These are phyloP conservation scores for Dryobotodes eremita DNA, from an alignment of 2,888 invertebrate genomes.

Conservation along the genomic window DNA sequence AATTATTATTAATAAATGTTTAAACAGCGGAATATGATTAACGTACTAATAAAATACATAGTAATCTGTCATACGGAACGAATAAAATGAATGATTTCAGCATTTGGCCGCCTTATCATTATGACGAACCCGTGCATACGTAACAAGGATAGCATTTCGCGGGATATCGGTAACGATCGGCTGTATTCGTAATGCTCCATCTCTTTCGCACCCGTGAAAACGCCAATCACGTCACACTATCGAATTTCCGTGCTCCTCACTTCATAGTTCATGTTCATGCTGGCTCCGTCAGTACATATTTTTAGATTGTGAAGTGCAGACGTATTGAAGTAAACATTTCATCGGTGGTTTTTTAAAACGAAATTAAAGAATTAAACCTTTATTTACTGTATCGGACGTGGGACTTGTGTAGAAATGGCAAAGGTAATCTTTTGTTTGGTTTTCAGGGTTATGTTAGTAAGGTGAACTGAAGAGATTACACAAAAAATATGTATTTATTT, in stretches of 20 bases:
- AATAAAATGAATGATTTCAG: constrained; percentile 35
- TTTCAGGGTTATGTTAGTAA: constrained; percentile 23
- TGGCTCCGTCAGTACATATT: constrained; percentile 83
- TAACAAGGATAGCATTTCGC: constrained; percentile 73
- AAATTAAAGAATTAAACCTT: constrained; percentile 76
- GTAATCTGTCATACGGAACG: background rate
- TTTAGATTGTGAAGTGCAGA: constrained; percentile 79
- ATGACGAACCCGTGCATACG: constrained; percentile 47
- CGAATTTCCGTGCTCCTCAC: constrained; percentile 81
- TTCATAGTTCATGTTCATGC: constrained; percentile 51
- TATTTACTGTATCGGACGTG: constrained; percentile 65
- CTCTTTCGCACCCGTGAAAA: constrained; percentile 73
- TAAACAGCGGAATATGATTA: constrained; percentile 29
- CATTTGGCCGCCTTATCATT: constrained; percentile 39
- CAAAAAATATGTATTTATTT: constrained; percentile 48
- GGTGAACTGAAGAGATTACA: constrained; percentile 20
- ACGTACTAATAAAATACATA: background rate
- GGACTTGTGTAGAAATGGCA: constrained; percentile 78
- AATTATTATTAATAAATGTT: background rate
- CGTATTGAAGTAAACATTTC: constrained; percentile 72
- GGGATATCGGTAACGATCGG: constrained; percentile 69
- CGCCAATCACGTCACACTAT: constrained; percentile 78
- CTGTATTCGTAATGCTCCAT: constrained; percentile 63
- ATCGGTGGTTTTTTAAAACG: constrained; percentile 80
- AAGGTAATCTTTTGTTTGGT: constrained; percentile 80